phyloP scores from a whole-genome alignment of 2,888 invertebrate genomes.

The Euproctis similis region DNA sequence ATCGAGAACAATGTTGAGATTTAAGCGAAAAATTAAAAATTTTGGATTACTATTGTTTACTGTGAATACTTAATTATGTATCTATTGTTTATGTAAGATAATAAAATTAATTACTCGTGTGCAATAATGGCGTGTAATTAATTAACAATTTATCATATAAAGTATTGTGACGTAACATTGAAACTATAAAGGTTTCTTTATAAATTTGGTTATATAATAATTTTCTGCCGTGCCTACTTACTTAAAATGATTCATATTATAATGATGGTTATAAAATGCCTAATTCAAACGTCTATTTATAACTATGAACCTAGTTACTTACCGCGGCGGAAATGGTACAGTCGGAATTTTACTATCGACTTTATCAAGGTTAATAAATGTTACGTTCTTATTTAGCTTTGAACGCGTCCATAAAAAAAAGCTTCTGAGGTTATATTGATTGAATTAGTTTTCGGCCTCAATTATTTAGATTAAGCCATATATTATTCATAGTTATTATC shows the following conservation, averaged over 20 bases:
- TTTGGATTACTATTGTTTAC: constrained; percentile 23
- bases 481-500: constrained; percentile 1
- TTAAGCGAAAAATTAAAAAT: constrained; percentile 12
- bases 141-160: constrained; percentile 13
- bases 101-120: constrained; percentile 22
- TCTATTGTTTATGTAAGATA: constrained; percentile 24
- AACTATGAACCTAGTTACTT: background rate
- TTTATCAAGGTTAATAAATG: constrained; percentile 2
- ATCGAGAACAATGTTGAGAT: constrained; percentile 22
- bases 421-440: constrained; percentile 1
- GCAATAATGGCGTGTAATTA: constrained; percentile 17
- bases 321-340: background rate
- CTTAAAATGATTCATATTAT: constrained; percentile 2
- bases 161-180: constrained; percentile 19
- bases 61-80: constrained; percentile 23
- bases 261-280: constrained; percentile 1
- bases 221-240: too few relatives aligned
- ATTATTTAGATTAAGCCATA: constrained; percentile 5
- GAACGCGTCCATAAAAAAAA: constrained; percentile 1
- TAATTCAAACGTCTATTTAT: constrained; percentile 4
- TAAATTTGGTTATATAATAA: too few relatives aligned
- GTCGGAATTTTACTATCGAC: constrained; percentile 3
- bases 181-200: constrained; percentile 11
- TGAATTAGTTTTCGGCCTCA: constrained; percentile 2
- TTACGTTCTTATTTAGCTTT: constrained; percentile 1